Percentiles rank a stretch among this genome's conserved stretches.
Evolutionary conservation across 2,888 invertebrate species (phyloP).

Genomic region (Xestoiulus laeticollis): DNA sequence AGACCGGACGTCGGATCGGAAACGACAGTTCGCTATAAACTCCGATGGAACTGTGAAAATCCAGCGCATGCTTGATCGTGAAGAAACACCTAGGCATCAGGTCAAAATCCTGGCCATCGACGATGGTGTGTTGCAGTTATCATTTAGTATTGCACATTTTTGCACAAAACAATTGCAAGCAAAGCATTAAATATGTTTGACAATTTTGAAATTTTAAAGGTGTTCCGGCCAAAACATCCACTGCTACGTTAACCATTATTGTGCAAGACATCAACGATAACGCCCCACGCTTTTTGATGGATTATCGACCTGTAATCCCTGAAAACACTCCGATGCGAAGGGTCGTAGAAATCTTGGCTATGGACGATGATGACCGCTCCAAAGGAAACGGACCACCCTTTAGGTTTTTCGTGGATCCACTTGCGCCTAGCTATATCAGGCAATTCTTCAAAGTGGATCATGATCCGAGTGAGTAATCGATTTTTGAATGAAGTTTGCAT

Average conservation of each 20-base stretch:
- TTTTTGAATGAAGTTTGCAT: background rate
- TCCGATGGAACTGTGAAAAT: slow-evolving; percentile 95
- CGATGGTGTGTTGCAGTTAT: slow-evolving; percentile 69
- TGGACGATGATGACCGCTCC: slow-evolving; percentile 91
- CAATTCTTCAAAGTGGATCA: slow-evolving; percentile 96
- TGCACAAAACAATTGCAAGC: background rate
- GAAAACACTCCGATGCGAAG: slow-evolving; percentile 92
- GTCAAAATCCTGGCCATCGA: slow-evolving; percentile 96
- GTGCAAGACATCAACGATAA: slow-evolving; percentile 96
- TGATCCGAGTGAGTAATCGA: slow-evolving; percentile 81
- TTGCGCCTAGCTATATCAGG: slow-evolving; percentile 90
- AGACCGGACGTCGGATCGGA: slow-evolving; percentile 89
- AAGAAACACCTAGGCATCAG: slow-evolving; percentile 94
- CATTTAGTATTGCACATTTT: background rate
- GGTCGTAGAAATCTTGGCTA: slow-evolving; percentile 91
- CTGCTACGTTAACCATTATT: slow-evolving; percentile 91
- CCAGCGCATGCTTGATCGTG: slow-evolving; percentile 89
- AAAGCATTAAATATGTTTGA: background rate
- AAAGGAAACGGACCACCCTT: slow-evolving; percentile 98
- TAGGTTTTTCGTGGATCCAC: slow-evolving; percentile 90
- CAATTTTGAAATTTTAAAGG: slow-evolving; percentile 62
- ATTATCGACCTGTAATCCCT: slow-evolving; percentile 89
- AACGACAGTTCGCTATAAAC: slow-evolving; percentile 92
- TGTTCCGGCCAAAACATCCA: slow-evolving; percentile 90
- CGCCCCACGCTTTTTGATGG: slow-evolving; percentile 86